Evolutionary conservation across 2,113 vertebrate species (phyloP).

Genomic region (Euleptes europaea): DNA sequence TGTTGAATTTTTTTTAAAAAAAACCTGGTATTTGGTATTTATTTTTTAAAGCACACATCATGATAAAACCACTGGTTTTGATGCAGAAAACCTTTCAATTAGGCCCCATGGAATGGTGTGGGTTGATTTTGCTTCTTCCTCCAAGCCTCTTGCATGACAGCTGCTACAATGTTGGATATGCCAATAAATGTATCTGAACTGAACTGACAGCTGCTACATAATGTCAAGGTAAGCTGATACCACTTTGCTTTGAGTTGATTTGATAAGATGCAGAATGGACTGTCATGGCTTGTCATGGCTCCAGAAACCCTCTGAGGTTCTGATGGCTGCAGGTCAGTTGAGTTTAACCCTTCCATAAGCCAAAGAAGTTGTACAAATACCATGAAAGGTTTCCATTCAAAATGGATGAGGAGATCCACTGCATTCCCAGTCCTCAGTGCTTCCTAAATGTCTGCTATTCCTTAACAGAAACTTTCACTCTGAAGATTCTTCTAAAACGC

Average conservation of each 20-base stretch:
- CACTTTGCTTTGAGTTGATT: not conserved
- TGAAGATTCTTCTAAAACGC: not conserved
- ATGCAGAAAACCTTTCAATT: not conserved
- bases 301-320: not conserved
- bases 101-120: not conserved
- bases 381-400: not conserved
- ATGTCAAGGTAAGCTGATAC: not conserved
- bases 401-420: not conserved
- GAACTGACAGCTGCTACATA: not conserved
- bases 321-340: not conserved
- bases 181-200: too few species aligned
- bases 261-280: not conserved
- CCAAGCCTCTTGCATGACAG: not conserved
- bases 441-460: not conserved
- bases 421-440: not conserved
- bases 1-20: too few species aligned
- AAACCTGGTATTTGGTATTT: too few species aligned
- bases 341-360: not conserved
- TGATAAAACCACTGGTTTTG: not conserved
- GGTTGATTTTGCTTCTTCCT: not conserved
- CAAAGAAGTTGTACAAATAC: not conserved
- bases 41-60: not conserved
- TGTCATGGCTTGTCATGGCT: not conserved
- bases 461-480: not conserved
- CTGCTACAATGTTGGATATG: too few species aligned